Conservation (phyloP, 2,797 vertebrate species). For the Coregonus ussuriensis region DNA sequence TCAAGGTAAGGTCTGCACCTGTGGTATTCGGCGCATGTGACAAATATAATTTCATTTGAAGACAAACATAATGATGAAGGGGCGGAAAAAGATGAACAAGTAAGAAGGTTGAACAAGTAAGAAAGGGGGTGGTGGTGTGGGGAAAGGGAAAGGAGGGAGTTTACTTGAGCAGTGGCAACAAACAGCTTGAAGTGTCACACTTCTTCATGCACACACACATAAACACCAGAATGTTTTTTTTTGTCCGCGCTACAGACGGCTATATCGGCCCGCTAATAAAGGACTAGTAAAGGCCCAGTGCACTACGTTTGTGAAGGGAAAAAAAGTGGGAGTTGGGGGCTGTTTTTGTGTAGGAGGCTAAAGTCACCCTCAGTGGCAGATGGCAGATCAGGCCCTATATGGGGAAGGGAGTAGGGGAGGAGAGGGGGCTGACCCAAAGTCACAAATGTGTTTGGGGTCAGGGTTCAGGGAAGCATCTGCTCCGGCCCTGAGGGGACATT, state of each 20-base stretch:
- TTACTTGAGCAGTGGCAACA: background rate
- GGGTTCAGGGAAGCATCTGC: constrained; percentile 92
- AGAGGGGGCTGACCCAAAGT: constrained; percentile 72
- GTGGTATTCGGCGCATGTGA: too few species aligned
- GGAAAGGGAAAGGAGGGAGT: background rate
- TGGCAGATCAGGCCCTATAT: constrained; percentile 77
- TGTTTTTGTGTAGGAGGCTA: constrained; percentile 64
- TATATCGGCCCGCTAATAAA: too few species aligned
- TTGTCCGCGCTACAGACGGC: too few species aligned
- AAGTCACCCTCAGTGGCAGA: constrained; percentile 82
- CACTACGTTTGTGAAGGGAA: too few species aligned
- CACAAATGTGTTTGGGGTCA: constrained; percentile 87
- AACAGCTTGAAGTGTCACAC: background rate
- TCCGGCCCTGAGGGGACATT: constrained; percentile 81
- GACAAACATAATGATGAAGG: constrained; percentile 29
- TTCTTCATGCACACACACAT: background rate
- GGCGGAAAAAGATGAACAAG: constrained; percentile 32
- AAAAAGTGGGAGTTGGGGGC: constrained; percentile 35
- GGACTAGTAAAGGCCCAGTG: too few species aligned
- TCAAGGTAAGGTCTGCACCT: too few species aligned
- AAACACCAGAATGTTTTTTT: background rate
- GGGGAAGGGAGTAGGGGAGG: constrained; percentile 69
- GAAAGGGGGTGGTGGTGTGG: background rate
- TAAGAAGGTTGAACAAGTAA: background rate
- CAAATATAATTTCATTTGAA: constrained; percentile 38